Evolutionary conservation across 2,113 vertebrate genomes (phyloP).

Genomic region (Sinocyclocheilus maitianheensis): DNA sequence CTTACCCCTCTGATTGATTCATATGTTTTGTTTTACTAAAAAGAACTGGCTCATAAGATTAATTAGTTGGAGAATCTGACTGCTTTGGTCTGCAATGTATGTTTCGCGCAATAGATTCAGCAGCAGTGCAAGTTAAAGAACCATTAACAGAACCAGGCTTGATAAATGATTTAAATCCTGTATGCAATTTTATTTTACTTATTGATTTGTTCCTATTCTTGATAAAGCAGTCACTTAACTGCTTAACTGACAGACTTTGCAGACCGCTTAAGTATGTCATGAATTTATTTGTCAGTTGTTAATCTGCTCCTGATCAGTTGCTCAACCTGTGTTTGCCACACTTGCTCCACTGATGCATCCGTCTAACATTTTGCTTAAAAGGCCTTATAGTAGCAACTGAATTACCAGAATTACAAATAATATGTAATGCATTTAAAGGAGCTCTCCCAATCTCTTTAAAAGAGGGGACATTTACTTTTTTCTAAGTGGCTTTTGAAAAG

Average conservation of each 20-base stretch:
- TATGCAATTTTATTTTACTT: no score
- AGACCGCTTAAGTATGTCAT: background rate
- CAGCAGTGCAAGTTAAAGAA: background rate
- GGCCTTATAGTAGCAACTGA: slow-evolving; percentile 1
- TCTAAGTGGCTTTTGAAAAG: slow-evolving; percentile 37
- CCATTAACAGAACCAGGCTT: background rate
- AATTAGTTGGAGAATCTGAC: background rate
- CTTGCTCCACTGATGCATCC: background rate
- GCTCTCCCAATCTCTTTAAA: slow-evolving; percentile 13
- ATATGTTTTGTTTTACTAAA: background rate
- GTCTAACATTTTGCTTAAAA: no score
- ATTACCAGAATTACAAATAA: slow-evolving; percentile 23
- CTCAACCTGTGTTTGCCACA: background rate
- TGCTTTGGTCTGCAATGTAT: background rate
- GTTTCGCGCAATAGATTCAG: background rate
- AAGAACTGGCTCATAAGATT: background rate
- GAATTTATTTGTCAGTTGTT: background rate
- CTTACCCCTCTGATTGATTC: background rate
- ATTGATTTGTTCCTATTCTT: background rate
- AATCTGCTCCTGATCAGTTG: background rate
- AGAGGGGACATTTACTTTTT: background rate
- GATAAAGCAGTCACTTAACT: background rate
- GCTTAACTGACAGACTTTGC: background rate
- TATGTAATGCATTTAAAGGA: slow-evolving; percentile 2
- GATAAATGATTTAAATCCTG: no score